Base-by-base conservation (phyloP, 37 sponge, comb jelly and placozoan genomes). In the Spongia lamella region DNA sequence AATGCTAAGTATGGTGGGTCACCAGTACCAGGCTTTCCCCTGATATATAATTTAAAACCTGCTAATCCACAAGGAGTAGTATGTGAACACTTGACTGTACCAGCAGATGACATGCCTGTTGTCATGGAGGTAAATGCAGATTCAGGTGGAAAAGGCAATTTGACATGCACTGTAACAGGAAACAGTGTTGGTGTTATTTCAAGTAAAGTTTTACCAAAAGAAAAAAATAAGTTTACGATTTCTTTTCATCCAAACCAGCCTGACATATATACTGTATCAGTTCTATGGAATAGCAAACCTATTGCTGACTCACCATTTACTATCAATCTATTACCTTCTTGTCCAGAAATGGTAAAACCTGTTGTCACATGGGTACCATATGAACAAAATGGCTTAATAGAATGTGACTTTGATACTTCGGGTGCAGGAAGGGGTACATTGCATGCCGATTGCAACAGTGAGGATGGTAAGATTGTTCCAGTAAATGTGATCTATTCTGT, bases 21-120 rank as follows among this genome's bases (percentile, higher is more conserved):
- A 36, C 80, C 71, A 29, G 33, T 91, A 16, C 37, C 56, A 21
- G 88, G 88, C 3, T 87, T 84, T 32, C 92, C 92, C 14, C 86
- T 87, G 59, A 35, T 36, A 5, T 62, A 86, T 61, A 82, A 85
- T 61, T 72, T 73, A 20, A 71, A 66, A 19, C 86, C 86, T 11
- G n/a, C 79, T 22, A 58, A 84, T 53, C 71, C 77, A 24, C 38
- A 54, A 20, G 57, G 71, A 26, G 86, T 85, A 19, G 54, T 61
- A 33, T 86, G 81, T 0, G 67, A 52, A 1, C 49, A 77, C 66
- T 71, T 79, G 27, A 13, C 9, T 13, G 73, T 77, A 3, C 36
- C 73, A 6, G 78, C 73, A 2, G 37, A 74, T 7, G 39, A 66
- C 13, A 16, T 68, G 32, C 68, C 74, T 0, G 24, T 84, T 3